Percentiles rank a stretch among this genome's conserved stretches.
Evolutionary conservation across 2,113 vertebrate species (phyloP).

Genomic region (Canis aureus): DNA sequence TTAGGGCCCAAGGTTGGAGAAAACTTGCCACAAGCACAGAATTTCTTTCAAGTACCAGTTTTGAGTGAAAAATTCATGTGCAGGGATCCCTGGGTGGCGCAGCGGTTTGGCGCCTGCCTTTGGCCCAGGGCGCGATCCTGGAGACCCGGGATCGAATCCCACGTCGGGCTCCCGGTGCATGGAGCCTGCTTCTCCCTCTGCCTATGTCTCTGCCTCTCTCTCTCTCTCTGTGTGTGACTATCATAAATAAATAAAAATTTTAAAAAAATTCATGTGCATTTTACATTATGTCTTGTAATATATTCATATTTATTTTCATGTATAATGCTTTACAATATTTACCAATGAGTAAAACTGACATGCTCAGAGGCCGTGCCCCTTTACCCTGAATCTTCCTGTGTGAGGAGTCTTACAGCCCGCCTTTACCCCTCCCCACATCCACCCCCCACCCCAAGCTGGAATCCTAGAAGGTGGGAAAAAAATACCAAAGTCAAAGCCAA

Average conservation of each 20-base stretch:
- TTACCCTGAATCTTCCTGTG: not conserved
- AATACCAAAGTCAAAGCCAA: not conserved
- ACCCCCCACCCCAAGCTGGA: not conserved
- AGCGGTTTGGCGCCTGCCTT: too few species aligned
- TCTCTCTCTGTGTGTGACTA: too few species aligned
- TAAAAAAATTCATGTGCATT: not conserved
- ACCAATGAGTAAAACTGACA: not conserved
- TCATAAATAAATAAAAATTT: too few species aligned
- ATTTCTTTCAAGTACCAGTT: constrained; percentile 7
- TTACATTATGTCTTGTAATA: not conserved
- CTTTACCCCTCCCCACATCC: too few species aligned
- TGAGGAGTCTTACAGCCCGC: not conserved
- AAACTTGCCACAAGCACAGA: not conserved
- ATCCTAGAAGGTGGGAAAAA: not conserved
- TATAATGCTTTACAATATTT: not conserved
- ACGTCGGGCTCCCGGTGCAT: too few species aligned
- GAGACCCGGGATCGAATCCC: too few species aligned
- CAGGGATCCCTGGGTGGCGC: too few species aligned
- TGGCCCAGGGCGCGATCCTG: too few species aligned
- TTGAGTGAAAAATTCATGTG: constrained; percentile 41
- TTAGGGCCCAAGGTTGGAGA: not conserved
- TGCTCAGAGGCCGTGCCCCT: not conserved
- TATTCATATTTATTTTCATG: constrained; percentile 39
- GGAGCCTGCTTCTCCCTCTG: too few species aligned
- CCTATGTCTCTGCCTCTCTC: too few species aligned